Percentiles rank a stretch among this genome's conserved stretches.
Evolutionary conservation across 2,888 invertebrate genomes (phyloP).

Genomic region (Diploptera punctata): DNA sequence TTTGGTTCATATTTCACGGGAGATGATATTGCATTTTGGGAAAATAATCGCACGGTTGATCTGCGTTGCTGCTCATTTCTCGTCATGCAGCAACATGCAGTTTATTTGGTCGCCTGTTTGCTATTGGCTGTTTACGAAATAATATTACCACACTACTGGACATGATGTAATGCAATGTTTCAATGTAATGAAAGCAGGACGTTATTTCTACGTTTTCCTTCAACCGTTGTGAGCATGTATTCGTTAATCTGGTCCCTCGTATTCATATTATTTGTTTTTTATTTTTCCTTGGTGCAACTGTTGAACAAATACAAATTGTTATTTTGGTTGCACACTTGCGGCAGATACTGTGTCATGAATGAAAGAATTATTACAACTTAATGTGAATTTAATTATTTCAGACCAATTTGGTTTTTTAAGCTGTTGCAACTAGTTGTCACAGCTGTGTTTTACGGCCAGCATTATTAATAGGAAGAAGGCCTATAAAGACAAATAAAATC

Average conservation of each 20-base stretch:
- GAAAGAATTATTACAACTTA: too few species aligned
- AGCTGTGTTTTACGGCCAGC: too few species aligned
- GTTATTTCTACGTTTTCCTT: slow-evolving; percentile 13
- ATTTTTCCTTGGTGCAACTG: too few species aligned
- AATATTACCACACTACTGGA: slow-evolving; percentile 19
- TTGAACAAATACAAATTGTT: too few species aligned
- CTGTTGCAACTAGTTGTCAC: too few species aligned
- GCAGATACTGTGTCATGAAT: too few species aligned
- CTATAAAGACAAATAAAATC: too few species aligned
- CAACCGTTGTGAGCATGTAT: slow-evolving; percentile 3
- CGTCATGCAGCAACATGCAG: not conserved
- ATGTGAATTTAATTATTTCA: too few species aligned
- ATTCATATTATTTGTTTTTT: slow-evolving; percentile 5
- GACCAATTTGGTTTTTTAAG: too few species aligned
- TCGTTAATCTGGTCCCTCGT: slow-evolving; percentile 10
- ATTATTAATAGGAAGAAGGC: too few species aligned
- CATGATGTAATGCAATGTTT: slow-evolving; percentile 6
- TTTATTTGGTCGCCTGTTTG: slow-evolving; percentile 25
- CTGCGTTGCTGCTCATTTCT: slow-evolving; percentile 23
- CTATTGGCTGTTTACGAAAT: slow-evolving; percentile 30
- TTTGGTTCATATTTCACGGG: slow-evolving; percentile 31
- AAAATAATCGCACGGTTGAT: slow-evolving; percentile 29
- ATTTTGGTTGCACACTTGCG: too few species aligned
- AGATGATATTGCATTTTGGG: slow-evolving; percentile 30
- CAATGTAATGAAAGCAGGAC: slow-evolving; percentile 24